Base-by-base conservation (phyloP, 2,797 vertebrate species). In the Brachyalestes nurse region DNA sequence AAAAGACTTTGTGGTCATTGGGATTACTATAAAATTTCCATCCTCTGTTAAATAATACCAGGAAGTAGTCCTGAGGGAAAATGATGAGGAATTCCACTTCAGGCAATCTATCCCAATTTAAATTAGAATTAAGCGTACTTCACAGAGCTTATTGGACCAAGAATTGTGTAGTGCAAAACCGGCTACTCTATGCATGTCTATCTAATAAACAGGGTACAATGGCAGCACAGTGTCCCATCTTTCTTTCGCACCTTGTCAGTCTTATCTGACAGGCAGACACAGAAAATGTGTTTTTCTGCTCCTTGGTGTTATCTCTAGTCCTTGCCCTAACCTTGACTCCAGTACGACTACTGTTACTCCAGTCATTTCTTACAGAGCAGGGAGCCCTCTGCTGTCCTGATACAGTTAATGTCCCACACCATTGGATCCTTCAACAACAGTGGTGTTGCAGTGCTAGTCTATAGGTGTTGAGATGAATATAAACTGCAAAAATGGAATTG, bases 241-340 rank as follows among this genome's bases (percentile, higher is more conserved):
- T 40, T 69, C 51, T 61, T 28, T 67, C 58, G n/a, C 49, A 40
- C 34, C 12, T 2, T 58, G 65, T 65, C 23, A 21, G 38, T 72
- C 34, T 57, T 28, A 62, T 40, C 38, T 58, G 57, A 23, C 6
- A 17, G 71, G 7, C 51, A 70, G 72, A 72, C n/a, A 70, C 28
- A 23, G 67, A 6, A 8, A 23, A 45, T 66, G 19, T 34, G 53
- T 81, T 40, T 19, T 62, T 83, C 72, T 60, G 38, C 61, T 72
- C 45, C n/a, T 53, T 60, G 62, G 34, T 5, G 7, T 71, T 75
- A 67, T 65, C 10, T 60, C 28, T 23, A 77, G 74, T 23, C 60
- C 77, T 78, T 80, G 75, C 64, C 45, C 66, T 82, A 79, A 82
- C 78, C 80, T 81, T 81, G 75, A 72, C 61, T 42, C 57, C 51